These are phyloP conservation scores for Hypanus sabinus DNA, from an alignment of 2,113 vertebrate genomes.

Conservation along the genomic window DNA sequence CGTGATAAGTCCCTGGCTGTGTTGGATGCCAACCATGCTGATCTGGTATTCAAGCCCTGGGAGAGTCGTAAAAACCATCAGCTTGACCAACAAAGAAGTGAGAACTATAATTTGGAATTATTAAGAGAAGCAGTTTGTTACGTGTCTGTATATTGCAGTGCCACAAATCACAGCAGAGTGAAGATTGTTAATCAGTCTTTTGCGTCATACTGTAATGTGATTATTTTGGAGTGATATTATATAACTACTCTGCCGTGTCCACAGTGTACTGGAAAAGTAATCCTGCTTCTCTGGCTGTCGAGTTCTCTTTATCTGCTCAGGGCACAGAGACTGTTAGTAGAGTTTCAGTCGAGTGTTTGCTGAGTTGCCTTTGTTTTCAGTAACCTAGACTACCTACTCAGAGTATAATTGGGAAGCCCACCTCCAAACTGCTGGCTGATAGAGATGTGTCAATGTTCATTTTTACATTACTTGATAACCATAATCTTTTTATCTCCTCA, in stretches of 20 bases:
- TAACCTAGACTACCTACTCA: neutral
- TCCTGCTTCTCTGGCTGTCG: no score
- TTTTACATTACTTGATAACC: neutral
- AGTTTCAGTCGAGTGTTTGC: neutral
- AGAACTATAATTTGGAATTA: conserved; percentile 12
- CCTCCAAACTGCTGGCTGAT: neutral
- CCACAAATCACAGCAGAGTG: neutral
- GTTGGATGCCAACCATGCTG: conserved; percentile 72
- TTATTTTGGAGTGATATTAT: neutral
- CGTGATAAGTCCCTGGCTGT: conserved; percentile 65
- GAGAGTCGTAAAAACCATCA: conserved; percentile 60
- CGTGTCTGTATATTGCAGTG: neutral
- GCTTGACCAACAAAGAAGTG: conserved; percentile 71
- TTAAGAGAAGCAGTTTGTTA: neutral
- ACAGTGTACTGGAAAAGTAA: neutral
- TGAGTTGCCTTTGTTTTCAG: neutral
- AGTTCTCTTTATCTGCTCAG: no score
- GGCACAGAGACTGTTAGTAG: neutral
- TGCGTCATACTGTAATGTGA: neutral
- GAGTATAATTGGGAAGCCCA: neutral
- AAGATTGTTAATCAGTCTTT: neutral
- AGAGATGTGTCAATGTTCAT: neutral
- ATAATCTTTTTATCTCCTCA: neutral
- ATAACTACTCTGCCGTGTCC: neutral
- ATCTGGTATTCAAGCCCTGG: conserved; percentile 79